A percentile compares a stretch with the other conserved stretches of the same genome.
Conservation (phyloP, 2,797 vertebrate species). For the Ptychobarbus kaznakovi region DNA sequence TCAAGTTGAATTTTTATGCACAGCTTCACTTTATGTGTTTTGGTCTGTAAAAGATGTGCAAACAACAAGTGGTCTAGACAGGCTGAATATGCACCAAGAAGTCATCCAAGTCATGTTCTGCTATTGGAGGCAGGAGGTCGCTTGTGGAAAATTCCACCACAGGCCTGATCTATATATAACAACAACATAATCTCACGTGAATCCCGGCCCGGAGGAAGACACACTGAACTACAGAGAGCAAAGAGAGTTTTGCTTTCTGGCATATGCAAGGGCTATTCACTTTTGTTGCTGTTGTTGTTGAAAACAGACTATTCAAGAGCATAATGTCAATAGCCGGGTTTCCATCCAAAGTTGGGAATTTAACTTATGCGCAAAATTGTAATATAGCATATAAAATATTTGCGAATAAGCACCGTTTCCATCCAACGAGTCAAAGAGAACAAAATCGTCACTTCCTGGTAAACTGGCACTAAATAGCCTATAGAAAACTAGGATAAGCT, state of each 20-base stretch:
- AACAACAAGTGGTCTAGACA: constrained; percentile 34
- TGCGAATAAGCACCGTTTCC: too few species aligned
- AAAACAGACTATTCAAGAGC: not conserved
- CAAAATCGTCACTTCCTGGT: too few species aligned
- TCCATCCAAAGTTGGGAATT: too few species aligned
- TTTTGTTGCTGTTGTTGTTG: not conserved
- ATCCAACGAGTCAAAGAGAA: too few species aligned
- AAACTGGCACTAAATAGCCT: too few species aligned
- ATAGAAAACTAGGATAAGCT: too few species aligned
- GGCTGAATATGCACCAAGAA: constrained; percentile 11
- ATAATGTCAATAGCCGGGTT: too few species aligned
- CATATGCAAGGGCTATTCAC: not conserved
- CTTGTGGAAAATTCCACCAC: constrained; percentile 73
- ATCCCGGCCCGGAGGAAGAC: not conserved
- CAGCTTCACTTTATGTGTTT: constrained; percentile 10
- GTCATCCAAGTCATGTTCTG: constrained; percentile 20
- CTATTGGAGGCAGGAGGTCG: constrained; percentile 22
- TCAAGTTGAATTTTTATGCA: constrained; percentile 27
- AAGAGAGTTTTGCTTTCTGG: not conserved
- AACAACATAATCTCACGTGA: constrained; percentile 46
- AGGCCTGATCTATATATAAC: constrained; percentile 63
- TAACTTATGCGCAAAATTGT: too few species aligned
- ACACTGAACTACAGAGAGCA: not conserved
- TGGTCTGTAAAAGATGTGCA: constrained; percentile 18
- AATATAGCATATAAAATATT: too few species aligned